A percentile compares a stretch with the other conserved stretches of the same genome.
phyloP scores from a whole-genome alignment of 2,113 vertebrate species.

The Trematocara variabile region DNA sequence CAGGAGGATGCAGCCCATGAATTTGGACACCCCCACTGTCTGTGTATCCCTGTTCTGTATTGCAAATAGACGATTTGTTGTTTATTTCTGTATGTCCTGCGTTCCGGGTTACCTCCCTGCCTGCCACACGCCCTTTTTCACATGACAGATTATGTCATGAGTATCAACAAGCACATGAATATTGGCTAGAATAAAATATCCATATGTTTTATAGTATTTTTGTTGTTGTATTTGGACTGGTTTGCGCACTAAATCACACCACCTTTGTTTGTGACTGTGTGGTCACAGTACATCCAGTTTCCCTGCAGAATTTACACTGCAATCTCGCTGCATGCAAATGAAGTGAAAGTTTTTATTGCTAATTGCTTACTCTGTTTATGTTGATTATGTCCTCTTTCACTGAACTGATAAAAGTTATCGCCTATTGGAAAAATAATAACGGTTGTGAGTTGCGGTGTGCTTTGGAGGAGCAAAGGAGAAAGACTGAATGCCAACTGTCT shows the following conservation, averaged over 20 bases:
- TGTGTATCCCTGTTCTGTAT: not conserved
- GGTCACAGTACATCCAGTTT: not conserved
- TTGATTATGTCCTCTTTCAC: constrained; percentile 51
- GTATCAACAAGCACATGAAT: not conserved
- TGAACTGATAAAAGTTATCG: constrained; percentile 50
- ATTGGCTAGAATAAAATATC: not conserved
- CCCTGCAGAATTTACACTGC: not conserved
- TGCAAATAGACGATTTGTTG: not conserved
- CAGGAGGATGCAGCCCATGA: not conserved
- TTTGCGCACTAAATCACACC: not conserved
- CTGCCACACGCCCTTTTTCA: not conserved
- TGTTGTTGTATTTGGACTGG: not conserved
- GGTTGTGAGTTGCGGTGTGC: not conserved
- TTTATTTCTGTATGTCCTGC: not conserved
- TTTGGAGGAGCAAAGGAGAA: not conserved
- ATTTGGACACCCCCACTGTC: rapidly evolving
- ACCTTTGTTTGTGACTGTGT: not conserved
- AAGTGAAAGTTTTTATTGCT: constrained; percentile 39
- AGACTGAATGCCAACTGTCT: constrained; percentile 15
- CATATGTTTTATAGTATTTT: not conserved
- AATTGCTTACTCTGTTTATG: constrained; percentile 55
- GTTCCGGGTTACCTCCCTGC: rapidly evolving
- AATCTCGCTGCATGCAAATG: constrained; percentile 8
- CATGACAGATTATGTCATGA: not conserved
- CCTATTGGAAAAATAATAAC: constrained; percentile 50